Conservation (phyloP, 2,113 vertebrate genomes). For the Acrocephalus arundinaceus region DNA sequence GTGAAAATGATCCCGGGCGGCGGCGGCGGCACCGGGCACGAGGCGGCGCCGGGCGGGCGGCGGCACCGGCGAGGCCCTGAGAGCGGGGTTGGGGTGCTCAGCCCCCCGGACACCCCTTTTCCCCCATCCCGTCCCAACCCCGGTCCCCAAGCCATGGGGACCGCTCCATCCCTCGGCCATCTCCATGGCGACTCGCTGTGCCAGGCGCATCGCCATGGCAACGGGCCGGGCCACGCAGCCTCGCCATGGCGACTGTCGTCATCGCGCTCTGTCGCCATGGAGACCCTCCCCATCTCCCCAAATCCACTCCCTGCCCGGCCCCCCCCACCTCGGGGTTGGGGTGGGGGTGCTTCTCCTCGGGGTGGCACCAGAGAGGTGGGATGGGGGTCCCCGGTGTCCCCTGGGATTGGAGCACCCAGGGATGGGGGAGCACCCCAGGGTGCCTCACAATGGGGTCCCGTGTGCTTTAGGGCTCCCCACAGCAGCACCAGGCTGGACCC, state of each 20-base stretch:
- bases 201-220: constrained; percentile 48
- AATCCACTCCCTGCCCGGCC: background rate
- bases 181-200: constrained; percentile 65
- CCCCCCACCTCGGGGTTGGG: background rate
- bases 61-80: background rate
- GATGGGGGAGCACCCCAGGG: background rate
- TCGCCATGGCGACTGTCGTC: constrained; percentile 62
- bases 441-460: background rate
- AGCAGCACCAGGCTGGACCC: accelerated
- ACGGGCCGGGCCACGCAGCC: constrained; percentile 56
- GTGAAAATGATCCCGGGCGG: constrained; percentile 76
- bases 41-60: background rate
- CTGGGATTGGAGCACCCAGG: background rate
- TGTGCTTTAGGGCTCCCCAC: accelerated
- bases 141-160: constrained; percentile 3
- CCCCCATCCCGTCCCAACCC: background rate
- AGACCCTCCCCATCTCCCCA: constrained; percentile 2
- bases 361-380: accelerated
- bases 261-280: constrained; percentile 55
- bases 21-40: background rate
- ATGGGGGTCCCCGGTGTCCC: background rate
- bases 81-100: accelerated
- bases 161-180: constrained; percentile 63
- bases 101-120: constrained; percentile 3
- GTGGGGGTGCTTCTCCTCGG: background rate